These are phyloP conservation scores for Hyalella azteca DNA, from an alignment of 2,888 invertebrate genomes.

Conservation along the genomic window DNA sequence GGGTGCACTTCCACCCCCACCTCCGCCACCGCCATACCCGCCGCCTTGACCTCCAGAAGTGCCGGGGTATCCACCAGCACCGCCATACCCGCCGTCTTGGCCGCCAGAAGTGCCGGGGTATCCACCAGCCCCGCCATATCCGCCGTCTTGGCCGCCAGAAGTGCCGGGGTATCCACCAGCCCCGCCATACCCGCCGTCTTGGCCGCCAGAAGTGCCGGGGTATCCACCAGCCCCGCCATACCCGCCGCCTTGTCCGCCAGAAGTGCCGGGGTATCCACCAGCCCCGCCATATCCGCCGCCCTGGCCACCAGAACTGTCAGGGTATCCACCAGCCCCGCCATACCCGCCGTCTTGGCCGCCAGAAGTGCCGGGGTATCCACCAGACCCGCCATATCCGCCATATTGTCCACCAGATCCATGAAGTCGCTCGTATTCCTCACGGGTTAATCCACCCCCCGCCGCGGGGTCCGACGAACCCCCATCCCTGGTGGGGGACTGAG, in stretches of 20 bases:
- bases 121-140: slow-evolving; percentile 37
- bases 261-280: background rate
- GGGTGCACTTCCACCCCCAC: slow-evolving; percentile 26
- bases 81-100: slow-evolving; percentile 1
- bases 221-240: slow-evolving; percentile 31
- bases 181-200: slow-evolving; percentile 7
- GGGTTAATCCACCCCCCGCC: background rate
- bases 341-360: slow-evolving; percentile 30
- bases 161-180: background rate
- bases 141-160: background rate
- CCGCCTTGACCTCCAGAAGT: background rate
- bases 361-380: background rate
- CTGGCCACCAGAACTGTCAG: background rate
- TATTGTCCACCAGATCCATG: background rate
- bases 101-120: slow-evolving; percentile 2
- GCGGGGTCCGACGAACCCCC: background rate
- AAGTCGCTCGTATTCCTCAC: background rate
- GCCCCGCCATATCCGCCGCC: background rate
- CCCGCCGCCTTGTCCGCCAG: background rate
- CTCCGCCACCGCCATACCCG: slow-evolving; percentile 35
- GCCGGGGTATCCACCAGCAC: background rate
- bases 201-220: slow-evolving; percentile 1
- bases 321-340: slow-evolving; percentile 13
- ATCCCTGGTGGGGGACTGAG: background rate
- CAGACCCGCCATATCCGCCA: slow-evolving; percentile 28